phyloP scores from a whole-genome alignment of 2,113 vertebrate species.

The Indicator maculatus region DNA sequence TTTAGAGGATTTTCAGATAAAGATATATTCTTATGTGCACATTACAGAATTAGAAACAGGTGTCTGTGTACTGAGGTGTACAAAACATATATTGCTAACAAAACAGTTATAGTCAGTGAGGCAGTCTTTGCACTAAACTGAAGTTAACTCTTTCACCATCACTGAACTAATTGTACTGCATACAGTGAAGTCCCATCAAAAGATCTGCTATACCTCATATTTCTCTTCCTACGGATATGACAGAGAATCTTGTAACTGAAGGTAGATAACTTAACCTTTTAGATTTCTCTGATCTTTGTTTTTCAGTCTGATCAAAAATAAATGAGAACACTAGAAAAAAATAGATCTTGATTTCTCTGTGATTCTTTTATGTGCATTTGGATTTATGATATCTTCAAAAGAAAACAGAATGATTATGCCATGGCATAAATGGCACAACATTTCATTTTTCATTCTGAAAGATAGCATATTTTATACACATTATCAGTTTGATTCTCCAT shows the following conservation, averaged over 20 bases:
- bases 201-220: not conserved
- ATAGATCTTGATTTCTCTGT: not conserved
- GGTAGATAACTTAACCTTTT: not conserved
- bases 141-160: not conserved
- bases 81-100: not conserved
- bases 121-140: not conserved
- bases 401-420: not conserved
- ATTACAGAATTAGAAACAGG: not conserved
- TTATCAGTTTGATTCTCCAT: not conserved
- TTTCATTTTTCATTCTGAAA: not conserved
- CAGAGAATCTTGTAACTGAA: not conserved
- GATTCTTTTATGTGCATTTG: not conserved
- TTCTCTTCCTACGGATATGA: not conserved
- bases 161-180: not conserved
- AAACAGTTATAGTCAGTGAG: not conserved
- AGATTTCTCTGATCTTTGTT: not conserved
- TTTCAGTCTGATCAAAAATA: not conserved
- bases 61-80: not conserved
- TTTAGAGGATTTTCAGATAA: conserved; percentile 26
- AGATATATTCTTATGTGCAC: not conserved
- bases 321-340: not conserved
- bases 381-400: not conserved
- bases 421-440: not conserved
- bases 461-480: not conserved
- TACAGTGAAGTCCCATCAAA: not conserved